Conservation (phyloP, 2,888 invertebrate species). For the Andricus curvator region DNA sequence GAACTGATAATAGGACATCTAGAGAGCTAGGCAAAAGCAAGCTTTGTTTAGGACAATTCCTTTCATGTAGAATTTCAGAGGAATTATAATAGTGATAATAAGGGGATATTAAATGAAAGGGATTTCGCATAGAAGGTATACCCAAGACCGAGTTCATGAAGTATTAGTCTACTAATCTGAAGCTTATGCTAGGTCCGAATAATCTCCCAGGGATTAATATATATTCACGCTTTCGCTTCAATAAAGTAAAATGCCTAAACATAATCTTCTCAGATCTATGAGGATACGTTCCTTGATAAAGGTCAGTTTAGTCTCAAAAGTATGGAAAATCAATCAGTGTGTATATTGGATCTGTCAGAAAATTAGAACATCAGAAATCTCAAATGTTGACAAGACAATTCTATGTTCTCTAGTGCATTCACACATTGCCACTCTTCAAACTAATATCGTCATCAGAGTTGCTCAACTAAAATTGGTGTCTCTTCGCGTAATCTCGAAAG, state of each 20-base stretch:
- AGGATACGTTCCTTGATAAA: not conserved
- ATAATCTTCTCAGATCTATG: not conserved
- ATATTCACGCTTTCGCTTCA: not conserved
- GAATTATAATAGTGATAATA: not conserved
- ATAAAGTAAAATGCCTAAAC: not conserved
- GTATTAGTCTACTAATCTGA: constrained; percentile 8
- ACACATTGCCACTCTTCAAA: not conserved
- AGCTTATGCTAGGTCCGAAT: constrained; percentile 1
- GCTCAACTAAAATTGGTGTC: not conserved
- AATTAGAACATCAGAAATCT: not conserved
- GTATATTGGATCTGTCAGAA: not conserved
- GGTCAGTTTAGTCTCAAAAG: too few relatives aligned
- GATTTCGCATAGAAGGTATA: not conserved
- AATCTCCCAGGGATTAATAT: not conserved
- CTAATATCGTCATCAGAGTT: not conserved
- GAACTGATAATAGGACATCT: constrained; percentile 3
- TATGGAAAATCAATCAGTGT: too few relatives aligned
- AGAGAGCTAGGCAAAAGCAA: constrained; percentile 5
- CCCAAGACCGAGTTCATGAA: not conserved
- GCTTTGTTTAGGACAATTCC: not conserved
- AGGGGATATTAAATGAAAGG: not conserved
- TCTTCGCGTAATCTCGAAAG: not conserved
- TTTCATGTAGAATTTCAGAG: not conserved
- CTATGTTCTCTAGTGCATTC: not conserved
- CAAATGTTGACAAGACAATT: not conserved